These are phyloP conservation scores for Acheta domesticus DNA, from an alignment of 2,888 invertebrate genomes.

Conservation along the genomic window DNA sequence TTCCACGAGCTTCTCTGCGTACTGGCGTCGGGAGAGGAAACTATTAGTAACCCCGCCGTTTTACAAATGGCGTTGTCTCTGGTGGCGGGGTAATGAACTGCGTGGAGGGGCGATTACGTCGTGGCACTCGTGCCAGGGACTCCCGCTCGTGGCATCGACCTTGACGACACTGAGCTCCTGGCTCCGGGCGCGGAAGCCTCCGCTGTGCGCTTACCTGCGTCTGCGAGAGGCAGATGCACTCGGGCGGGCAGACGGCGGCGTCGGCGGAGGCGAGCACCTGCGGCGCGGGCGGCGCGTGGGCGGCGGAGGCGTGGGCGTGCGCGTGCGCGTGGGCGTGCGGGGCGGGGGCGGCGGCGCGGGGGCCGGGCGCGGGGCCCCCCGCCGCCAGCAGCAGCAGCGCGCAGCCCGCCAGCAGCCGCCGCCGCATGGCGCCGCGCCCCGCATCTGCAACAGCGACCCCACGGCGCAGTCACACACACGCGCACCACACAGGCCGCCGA, in stretches of 20 bases:
- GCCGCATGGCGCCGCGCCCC: conserved; percentile 24
- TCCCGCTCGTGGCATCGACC: too few relatives aligned
- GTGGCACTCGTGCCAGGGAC: too few relatives aligned
- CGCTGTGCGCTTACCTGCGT: conserved; percentile 65
- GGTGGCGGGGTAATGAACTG: too few relatives aligned
- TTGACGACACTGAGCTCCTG: too few relatives aligned
- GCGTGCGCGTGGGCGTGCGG: conserved; percentile 3
- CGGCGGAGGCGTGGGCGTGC: neutral
- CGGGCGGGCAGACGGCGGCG: conserved; percentile 61
- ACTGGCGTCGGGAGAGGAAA: too few relatives aligned
- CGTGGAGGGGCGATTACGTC: too few relatives aligned
- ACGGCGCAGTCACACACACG: neutral
- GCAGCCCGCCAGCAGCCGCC: conserved; percentile 22
- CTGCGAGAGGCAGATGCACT: conserved; percentile 82
- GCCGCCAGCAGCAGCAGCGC: conserved; percentile 20
- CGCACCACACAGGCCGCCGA: too few relatives aligned
- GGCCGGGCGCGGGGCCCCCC: neutral
- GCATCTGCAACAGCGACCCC: conserved; percentile 24
- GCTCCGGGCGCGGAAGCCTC: too few relatives aligned
- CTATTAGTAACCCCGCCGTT: too few relatives aligned
- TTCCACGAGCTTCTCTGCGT: too few relatives aligned
- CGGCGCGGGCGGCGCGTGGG: neutral
- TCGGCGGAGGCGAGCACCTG: neutral
- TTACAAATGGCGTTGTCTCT: too few relatives aligned
- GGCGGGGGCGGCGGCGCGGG: neutral